Evolutionary conservation across 92 coral and sea anemone genomes (phyloP).

Genomic region (Palythoa grandis): DNA sequence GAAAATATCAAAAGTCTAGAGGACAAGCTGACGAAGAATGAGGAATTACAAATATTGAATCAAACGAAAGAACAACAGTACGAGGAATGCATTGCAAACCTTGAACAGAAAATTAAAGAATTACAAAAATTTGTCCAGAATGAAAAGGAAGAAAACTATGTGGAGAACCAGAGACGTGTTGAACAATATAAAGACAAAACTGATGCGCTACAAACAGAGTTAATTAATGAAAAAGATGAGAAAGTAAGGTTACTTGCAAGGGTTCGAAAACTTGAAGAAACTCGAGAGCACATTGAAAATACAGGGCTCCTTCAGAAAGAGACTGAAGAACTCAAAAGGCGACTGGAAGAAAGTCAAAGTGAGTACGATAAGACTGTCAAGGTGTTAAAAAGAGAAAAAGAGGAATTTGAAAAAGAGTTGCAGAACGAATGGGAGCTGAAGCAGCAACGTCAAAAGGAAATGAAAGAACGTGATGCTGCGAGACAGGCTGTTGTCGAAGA

Average conservation of each 20-base stretch:
- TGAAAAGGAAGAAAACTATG: conserved; percentile 2
- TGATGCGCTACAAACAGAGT: conserved; percentile 44
- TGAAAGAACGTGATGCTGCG: conserved; percentile 78
- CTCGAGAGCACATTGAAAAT: conserved; percentile 42
- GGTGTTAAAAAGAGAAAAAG: conserved; percentile 54
- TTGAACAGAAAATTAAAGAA: conserved; percentile 24
- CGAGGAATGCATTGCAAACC: conserved; percentile 21
- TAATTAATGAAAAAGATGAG: conserved; percentile 44
- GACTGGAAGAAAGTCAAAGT: conserved; percentile 48
- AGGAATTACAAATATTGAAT: conserved; percentile 8
- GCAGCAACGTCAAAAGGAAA: conserved; percentile 67
- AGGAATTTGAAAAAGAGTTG: conserved; percentile 50
- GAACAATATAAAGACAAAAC: conserved; percentile 57
- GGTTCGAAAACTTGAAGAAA: conserved; percentile 44
- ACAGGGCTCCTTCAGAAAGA: conserved; percentile 43
- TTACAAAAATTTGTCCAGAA: conserved; percentile 42
- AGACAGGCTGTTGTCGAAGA: conserved; percentile 80
- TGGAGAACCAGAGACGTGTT: conserved; percentile 31
- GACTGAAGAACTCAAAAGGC: conserved; percentile 37
- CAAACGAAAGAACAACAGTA: conserved; percentile 52
- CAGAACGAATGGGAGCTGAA: conserved; percentile 51
- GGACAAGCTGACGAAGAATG: conserved; percentile 48
- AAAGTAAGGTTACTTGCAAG: conserved; percentile 19
- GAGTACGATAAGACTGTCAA: conserved; percentile 45
- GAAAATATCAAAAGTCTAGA: conserved; percentile 59